These are phyloP conservation scores for Falcaria lacertinaria DNA, from an alignment of 2,888 invertebrate genomes.

Conservation along the genomic window DNA sequence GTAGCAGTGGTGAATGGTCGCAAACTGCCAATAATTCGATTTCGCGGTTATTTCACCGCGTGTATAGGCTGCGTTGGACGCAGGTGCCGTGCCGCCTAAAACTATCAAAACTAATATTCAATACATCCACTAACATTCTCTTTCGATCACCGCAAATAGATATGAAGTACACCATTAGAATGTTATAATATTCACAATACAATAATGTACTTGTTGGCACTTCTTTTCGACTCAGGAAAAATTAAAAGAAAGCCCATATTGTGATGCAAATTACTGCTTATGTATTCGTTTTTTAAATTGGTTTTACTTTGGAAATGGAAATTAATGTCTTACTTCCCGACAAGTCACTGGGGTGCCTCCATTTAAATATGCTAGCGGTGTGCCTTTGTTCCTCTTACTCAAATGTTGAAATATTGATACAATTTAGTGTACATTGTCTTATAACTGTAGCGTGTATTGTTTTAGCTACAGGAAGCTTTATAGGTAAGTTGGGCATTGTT, in stretches of 20 bases:
- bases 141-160: background rate
- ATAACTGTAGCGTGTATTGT: background rate
- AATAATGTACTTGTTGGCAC: conserved; percentile 21
- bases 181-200: conserved; percentile 9
- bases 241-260: conserved; percentile 44
- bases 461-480: no score
- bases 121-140: conserved; percentile 20
- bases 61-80: conserved; percentile 47
- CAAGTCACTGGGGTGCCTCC: conserved; percentile 48
- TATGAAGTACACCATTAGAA: background rate
- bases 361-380: conserved; percentile 42
- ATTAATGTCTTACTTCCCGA: conserved; percentile 61
- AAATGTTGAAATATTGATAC: conserved; percentile 6
- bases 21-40: conserved; percentile 68
- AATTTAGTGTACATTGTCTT: background rate
- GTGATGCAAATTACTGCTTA: conserved; percentile 63
- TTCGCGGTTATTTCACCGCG: conserved; percentile 71
- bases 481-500: background rate
- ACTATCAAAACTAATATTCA: conserved; percentile 54
- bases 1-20: conserved; percentile 55
- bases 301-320: conserved; percentile 65
- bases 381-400: conserved; percentile 23
- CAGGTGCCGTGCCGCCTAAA: conserved; percentile 58
- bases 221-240: conserved; percentile 30
- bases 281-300: conserved; percentile 63